Evolutionary conservation across 2,113 vertebrate species (phyloP), one percentile per base, ranked within the genome.

Genomic region (Nesogale talazaci): DNA sequence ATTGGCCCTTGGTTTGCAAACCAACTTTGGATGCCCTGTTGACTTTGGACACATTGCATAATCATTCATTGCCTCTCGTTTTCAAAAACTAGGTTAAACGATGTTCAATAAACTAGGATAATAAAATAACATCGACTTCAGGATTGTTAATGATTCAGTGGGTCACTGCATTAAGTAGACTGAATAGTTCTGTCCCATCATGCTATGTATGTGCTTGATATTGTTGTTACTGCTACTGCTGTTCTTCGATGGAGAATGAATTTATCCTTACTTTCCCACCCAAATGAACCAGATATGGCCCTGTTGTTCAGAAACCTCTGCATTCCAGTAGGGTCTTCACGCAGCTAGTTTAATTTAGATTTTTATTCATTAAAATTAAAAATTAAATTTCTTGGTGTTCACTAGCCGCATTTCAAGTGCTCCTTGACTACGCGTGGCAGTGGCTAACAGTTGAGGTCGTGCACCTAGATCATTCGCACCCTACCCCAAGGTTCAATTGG

Each of bases 341-440:
- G 17, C 57, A 38, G 17, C 34, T 52, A 52, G 46, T 52, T 52
- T 52, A 52, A 52, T 52, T 5, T 52, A 7, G 46, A 52, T 52
- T 52, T 52, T 52, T 52, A 52, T 87, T 88, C 42, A 56, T 31
- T 89, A 31, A 91, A 92, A 61, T 59, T 69, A 34, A 38, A 80
- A 89, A 82, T 76, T 52, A 1, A 57, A 22, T 76, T 17, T 4
- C 3, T 76, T 25, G 19, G 10, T 67, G 63, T 34, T 34, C 77
- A 57, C 12, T 19, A 25, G 19, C 14, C 1, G 17, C 4, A 1
- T 89, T 82, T 88, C 40, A 19, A 2, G 20, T 83, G 46, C 61
- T 70, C 6, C 0, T 25, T 25, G 76, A 15, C 56, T 52, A 52
- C 25, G 46, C 6, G 5, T 15, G 34, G 40, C 70, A 65, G 25